Percentiles rank a stretch among this genome's conserved stretches.
phyloP scores from a whole-genome alignment of 2,797 vertebrate genomes.

The Sebastes trivittatus region DNA sequence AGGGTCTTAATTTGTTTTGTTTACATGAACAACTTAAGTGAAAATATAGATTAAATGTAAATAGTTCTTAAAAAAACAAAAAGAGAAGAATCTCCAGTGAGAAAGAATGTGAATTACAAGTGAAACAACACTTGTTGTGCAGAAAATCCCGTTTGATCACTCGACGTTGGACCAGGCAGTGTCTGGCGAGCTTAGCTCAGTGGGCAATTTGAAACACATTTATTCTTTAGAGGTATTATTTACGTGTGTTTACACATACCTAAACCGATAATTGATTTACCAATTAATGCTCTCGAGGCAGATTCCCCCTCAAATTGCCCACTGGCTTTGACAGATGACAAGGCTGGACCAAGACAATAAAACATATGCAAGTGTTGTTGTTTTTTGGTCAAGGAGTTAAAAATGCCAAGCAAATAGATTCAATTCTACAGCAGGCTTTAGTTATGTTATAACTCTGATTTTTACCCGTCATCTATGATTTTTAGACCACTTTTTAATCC shows the following conservation, averaged over 20 bases:
- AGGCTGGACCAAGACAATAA: slow-evolving; percentile 89
- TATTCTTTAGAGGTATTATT: neutral
- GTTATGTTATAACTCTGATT: slow-evolving; percentile 75
- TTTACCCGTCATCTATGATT: slow-evolving; percentile 14
- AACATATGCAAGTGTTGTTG: slow-evolving; percentile 98
- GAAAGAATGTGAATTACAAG: slow-evolving; percentile 37
- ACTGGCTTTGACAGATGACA: slow-evolving; percentile 80
- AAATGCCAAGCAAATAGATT: slow-evolving; percentile 78
- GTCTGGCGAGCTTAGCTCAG: slow-evolving; percentile 72
- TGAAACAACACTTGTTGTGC: slow-evolving; percentile 68
- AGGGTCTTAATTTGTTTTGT: slow-evolving; percentile 74
- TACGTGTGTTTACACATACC: neutral
- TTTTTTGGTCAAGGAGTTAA: slow-evolving; percentile 97
- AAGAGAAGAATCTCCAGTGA: slow-evolving; percentile 53
- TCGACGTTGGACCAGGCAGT: slow-evolving; percentile 84
- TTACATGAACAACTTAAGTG: slow-evolving; percentile 75
- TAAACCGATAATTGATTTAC: neutral
- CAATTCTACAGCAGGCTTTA: slow-evolving; percentile 93
- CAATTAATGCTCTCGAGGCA: neutral
- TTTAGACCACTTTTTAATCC: slow-evolving; percentile 1
- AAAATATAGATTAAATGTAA: slow-evolving; percentile 45
- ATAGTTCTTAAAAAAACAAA: slow-evolving; percentile 39
- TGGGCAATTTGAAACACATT: slow-evolving; percentile 52
- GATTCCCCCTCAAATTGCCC: slow-evolving; percentile 47
- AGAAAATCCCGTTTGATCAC: slow-evolving; percentile 87